Conservation (phyloP, 1,140 invertebrate species). For the Pachyrhynchus sulphureomaculatus region DNA sequence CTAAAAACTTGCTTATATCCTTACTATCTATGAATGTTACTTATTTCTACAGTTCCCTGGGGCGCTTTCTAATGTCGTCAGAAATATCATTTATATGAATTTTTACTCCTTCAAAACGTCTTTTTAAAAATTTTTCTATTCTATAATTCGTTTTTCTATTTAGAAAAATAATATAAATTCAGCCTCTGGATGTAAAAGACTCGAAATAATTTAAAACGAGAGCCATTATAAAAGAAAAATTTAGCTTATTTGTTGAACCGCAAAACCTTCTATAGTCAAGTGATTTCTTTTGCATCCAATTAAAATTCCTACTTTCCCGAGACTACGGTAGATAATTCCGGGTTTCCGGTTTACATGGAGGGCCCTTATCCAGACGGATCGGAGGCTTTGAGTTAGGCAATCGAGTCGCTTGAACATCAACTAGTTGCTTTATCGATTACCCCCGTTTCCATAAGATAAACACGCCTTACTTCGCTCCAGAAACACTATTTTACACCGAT, state of each 20-base stretch:
- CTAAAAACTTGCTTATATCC: no score
- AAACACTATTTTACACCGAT: neutral
- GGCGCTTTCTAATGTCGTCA: no score
- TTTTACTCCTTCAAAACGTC: no score
- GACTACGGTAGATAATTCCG: conserved; percentile 11
- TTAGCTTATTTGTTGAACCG: neutral
- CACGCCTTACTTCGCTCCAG: conserved; percentile 2
- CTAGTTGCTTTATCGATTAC: conserved; percentile 22
- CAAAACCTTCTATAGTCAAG: neutral
- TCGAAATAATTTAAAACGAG: neutral
- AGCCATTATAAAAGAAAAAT: neutral
- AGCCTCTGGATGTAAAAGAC: neutral
- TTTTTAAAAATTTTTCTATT: no score
- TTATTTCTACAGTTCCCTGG: no score
- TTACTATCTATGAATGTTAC: no score
- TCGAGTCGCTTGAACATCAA: conserved; percentile 5
- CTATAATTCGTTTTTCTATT: no score
- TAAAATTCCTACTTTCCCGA: conserved; percentile 8
- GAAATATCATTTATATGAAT: no score
- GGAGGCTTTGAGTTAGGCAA: conserved; percentile 10
- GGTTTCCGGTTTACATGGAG: conserved; percentile 15
- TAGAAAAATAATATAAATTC: no score
- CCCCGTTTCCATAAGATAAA: conserved; percentile 3
- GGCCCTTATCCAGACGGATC: conserved; percentile 18
- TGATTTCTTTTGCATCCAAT: conserved; percentile 14